These are phyloP conservation scores for Sebastes itinus DNA, from an alignment of 2,797 vertebrate species.

Conservation along the genomic window DNA sequence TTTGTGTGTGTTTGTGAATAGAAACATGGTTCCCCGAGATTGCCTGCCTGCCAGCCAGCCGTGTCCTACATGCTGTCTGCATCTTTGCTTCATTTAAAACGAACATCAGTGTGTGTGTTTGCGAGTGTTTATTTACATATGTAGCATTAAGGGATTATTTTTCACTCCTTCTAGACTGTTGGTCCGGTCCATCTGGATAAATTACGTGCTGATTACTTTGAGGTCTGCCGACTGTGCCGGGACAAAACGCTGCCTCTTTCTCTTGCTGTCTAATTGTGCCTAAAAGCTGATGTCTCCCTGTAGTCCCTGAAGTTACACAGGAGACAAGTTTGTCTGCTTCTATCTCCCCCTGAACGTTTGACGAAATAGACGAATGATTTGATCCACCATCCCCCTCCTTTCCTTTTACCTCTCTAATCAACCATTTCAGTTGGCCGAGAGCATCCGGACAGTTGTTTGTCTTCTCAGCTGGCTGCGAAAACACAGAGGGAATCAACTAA, in stretches of 20 bases:
- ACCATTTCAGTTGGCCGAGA: slow-evolving; percentile 24
- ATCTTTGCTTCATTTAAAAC: slow-evolving; percentile 25
- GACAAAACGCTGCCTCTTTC: neutral
- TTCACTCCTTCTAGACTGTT: neutral
- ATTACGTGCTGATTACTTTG: neutral
- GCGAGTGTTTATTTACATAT: slow-evolving; percentile 2
- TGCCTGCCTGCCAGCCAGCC: slow-evolving; percentile 26
- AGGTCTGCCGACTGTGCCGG: neutral
- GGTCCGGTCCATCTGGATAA: neutral
- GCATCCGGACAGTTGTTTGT: slow-evolving; percentile 55
- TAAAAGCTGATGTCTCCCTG: slow-evolving; percentile 11
- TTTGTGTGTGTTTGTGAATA: slow-evolving; percentile 64
- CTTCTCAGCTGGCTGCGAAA: slow-evolving; percentile 51
- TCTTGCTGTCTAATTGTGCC: slow-evolving; percentile 8
- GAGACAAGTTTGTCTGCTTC: neutral
- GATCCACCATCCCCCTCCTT: slow-evolving; percentile 2
- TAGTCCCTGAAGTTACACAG: neutral
- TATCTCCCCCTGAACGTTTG: neutral
- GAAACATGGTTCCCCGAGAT: slow-evolving; percentile 56
- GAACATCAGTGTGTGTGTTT: slow-evolving; percentile 4
- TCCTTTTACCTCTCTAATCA: slow-evolving; percentile 36
- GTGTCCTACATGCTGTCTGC: slow-evolving; percentile 50
- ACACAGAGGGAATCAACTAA: slow-evolving; percentile 50
- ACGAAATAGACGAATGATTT: neutral
- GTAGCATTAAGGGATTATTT: neutral